Percentiles rank a stretch among this genome's conserved stretches.
These are phyloP conservation scores for Galeopterus variegatus DNA, from an alignment of 2,113 vertebrate species.

Conservation along the genomic window DNA sequence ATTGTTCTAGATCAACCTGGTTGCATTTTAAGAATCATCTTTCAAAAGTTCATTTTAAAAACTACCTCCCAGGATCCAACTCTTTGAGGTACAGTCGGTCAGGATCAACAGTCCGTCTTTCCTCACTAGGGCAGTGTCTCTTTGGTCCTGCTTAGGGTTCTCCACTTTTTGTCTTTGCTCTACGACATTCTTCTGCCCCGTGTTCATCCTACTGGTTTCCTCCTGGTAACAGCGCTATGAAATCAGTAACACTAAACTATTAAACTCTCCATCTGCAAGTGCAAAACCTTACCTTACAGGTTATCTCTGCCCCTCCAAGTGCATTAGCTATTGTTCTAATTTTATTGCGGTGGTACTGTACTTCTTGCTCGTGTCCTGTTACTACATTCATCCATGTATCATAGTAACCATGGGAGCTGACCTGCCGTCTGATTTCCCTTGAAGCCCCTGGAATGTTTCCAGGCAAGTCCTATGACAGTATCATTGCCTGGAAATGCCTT, in stretches of 20 bases:
- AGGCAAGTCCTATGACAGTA: constrained; percentile 11
- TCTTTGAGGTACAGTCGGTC: neutral
- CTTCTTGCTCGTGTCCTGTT: constrained; percentile 34
- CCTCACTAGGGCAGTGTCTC: neutral
- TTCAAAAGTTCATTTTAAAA: constrained; percentile 44
- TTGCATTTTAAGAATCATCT: constrained; percentile 2
- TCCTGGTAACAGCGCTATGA: neutral
- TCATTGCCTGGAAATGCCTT: constrained; percentile 44
- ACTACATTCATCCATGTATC: constrained; percentile 22
- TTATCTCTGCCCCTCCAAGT: constrained; percentile 37
- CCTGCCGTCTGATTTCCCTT: constrained; percentile 11
- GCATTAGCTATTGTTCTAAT: neutral
- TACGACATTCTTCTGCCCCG: neutral
- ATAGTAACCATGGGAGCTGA: constrained; percentile 37
- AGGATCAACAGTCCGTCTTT: neutral
- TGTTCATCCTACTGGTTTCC: neutral
- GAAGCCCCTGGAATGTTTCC: constrained; percentile 54
- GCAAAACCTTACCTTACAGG: constrained; percentile 53
- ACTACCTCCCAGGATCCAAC: neutral
- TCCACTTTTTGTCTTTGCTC: neutral
- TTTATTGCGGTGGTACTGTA: constrained; percentile 4
- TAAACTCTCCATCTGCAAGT: constrained; percentile 13
- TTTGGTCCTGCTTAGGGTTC: neutral
- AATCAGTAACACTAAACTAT: neutral
- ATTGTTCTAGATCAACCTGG: neutral